phyloP scores from a whole-genome alignment of 2,113 vertebrate genomes.

The Orthonyx spaldingii region DNA sequence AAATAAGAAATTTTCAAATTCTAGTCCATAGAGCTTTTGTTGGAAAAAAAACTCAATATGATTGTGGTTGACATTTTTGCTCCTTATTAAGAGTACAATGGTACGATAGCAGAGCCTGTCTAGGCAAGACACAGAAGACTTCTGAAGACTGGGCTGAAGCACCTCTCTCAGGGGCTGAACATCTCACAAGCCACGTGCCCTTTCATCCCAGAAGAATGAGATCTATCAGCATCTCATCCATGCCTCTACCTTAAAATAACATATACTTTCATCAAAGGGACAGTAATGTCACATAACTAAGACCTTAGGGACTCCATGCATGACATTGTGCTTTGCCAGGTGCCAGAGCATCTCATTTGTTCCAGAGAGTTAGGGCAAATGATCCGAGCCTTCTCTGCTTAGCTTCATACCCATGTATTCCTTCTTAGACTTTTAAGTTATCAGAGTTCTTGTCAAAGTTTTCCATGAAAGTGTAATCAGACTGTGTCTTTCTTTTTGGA shows the following conservation, averaged over 20 bases:
- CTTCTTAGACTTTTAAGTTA: background rate
- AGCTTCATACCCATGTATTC: background rate
- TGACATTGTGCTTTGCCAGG: background rate
- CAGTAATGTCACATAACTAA: background rate
- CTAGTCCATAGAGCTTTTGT: background rate
- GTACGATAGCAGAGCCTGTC: background rate
- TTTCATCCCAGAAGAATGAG: background rate
- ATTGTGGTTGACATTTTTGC: background rate
- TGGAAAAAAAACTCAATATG: background rate
- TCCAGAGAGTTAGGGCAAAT: background rate
- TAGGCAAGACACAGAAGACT: background rate
- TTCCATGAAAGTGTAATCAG: background rate
- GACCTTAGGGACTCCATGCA: background rate
- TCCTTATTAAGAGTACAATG: background rate
- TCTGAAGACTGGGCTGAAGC: background rate
- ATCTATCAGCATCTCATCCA: background rate
- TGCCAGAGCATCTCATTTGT: background rate
- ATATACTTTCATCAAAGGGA: background rate
- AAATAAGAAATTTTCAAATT: background rate
- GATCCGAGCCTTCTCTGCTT: background rate
- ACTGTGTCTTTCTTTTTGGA: background rate
- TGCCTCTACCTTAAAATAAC: background rate
- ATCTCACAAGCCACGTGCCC: accelerated
- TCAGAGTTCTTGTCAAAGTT: background rate
- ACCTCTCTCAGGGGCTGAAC: background rate